These are phyloP conservation scores for Huso huso DNA, from an alignment of 2,797 vertebrate species.

Conservation along the genomic window DNA sequence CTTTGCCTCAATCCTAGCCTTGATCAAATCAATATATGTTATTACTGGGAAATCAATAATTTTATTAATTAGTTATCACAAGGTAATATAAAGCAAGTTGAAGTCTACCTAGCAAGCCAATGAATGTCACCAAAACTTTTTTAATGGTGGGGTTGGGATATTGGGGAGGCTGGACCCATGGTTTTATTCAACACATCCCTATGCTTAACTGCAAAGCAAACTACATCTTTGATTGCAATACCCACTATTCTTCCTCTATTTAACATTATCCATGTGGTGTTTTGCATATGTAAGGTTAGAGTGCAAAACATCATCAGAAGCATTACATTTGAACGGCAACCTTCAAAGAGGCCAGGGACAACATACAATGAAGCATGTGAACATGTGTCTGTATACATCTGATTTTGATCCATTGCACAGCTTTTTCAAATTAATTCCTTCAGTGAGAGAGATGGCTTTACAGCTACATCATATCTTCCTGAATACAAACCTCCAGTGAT, in stretches of 20 bases:
- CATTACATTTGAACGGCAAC: constrained; percentile 47
- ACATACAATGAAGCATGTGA: constrained; percentile 33
- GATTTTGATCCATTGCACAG: constrained; percentile 88
- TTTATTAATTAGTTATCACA: no score
- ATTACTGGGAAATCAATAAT: no score
- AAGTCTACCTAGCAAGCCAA: no score
- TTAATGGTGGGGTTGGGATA: no score
- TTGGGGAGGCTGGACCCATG: no score
- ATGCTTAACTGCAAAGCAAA: constrained; percentile 34
- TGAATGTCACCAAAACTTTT: no score
- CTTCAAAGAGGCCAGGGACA: constrained; percentile 29
- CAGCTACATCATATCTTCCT: constrained; percentile 84
- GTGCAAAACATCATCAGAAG: constrained; percentile 43
- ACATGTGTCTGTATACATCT: constrained; percentile 67
- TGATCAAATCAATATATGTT: no score
- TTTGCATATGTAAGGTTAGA: constrained; percentile 61
- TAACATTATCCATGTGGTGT: constrained; percentile 27
- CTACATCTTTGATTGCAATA: constrained; percentile 53
- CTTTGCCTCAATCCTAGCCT: no score
- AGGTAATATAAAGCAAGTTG: no score
- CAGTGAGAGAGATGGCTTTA: constrained; percentile 91
- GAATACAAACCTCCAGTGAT: constrained; percentile 81
- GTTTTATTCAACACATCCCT: no score
- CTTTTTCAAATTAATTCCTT: constrained; percentile 96
- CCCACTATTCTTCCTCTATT: constrained; percentile 39